These are phyloP conservation scores for Enteromius treurensis DNA, from an alignment of 2,797 vertebrate genomes.

Conservation along the genomic window DNA sequence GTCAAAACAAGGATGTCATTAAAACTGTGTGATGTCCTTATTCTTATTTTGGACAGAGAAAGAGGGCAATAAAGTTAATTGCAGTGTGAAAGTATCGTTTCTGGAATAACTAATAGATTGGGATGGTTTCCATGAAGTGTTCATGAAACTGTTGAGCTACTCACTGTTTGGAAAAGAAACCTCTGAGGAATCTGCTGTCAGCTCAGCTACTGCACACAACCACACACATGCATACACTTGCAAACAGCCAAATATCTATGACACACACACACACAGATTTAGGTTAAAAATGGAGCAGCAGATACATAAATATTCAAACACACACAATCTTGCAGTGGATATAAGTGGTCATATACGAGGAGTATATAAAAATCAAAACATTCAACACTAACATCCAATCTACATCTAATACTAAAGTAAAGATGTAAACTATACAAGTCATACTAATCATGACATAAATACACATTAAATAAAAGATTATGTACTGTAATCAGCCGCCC, in stretches of 20 bases:
- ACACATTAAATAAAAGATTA: not conserved
- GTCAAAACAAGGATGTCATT: conserved; percentile 74
- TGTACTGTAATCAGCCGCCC: not conserved
- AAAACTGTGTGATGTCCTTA: conserved; percentile 54
- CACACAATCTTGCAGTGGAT: not conserved
- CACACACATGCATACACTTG: conserved; percentile 35
- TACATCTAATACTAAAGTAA: conserved; percentile 10
- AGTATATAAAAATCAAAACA: not conserved
- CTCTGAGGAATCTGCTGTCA: conserved; percentile 56
- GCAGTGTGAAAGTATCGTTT: conserved; percentile 75
- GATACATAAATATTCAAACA: not conserved
- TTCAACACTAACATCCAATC: not conserved
- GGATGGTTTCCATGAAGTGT: conserved; percentile 64
- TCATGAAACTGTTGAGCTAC: conserved; percentile 70
- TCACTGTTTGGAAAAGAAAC: conserved; percentile 56
- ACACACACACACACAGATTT: conserved; percentile 49
- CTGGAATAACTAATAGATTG: conserved; percentile 70
- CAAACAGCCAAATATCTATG: conserved; percentile 33
- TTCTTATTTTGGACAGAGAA: conserved; percentile 66
- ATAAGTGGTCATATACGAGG: not conserved
- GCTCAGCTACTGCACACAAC: conserved; percentile 22
- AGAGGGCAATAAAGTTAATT: conserved; percentile 79
- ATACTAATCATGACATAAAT: conserved; percentile 4
- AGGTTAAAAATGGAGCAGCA: not conserved
- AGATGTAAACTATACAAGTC: not conserved